Conservation (phyloP, 2,888 invertebrate genomes). For the Eumacrocentrus americanus region DNA sequence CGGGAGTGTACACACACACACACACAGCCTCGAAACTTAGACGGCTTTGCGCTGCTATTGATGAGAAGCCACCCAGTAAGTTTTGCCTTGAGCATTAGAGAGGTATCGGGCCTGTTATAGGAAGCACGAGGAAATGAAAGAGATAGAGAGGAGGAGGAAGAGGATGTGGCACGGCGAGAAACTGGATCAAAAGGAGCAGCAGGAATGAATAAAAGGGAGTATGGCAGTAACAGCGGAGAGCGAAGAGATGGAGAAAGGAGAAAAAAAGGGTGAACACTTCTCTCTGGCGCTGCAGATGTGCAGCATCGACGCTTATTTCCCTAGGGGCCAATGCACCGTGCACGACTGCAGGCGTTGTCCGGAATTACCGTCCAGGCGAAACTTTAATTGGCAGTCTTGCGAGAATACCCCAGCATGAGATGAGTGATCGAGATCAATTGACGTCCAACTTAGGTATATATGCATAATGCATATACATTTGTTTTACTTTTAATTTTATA, state of each 20-base stretch:
- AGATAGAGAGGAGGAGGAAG: not conserved
- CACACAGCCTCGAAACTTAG: not conserved
- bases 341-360: constrained; percentile 29
- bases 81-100: not conserved
- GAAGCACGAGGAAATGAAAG: constrained; percentile 5
- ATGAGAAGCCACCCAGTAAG: constrained; percentile 14
- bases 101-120: constrained; percentile 7
- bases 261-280: constrained; percentile 15
- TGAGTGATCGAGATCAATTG: constrained; percentile 23
- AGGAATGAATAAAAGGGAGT: not conserved
- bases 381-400: constrained; percentile 41
- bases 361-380: constrained; percentile 37
- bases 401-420: constrained; percentile 14
- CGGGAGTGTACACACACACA: not conserved
- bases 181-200: constrained; percentile 17
- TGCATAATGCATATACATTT: too few species aligned
- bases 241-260: not conserved
- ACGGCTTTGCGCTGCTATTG: not conserved
- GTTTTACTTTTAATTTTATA: not conserved
- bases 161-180: not conserved
- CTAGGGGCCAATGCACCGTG: constrained; percentile 38
- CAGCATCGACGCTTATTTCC: constrained; percentile 46
- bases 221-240: not conserved
- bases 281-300: constrained; percentile 24
- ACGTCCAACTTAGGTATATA: too few species aligned